Evolutionary conservation across 2,797 vertebrate genomes (phyloP).

Genomic region (Meriones psammophilus): DNA sequence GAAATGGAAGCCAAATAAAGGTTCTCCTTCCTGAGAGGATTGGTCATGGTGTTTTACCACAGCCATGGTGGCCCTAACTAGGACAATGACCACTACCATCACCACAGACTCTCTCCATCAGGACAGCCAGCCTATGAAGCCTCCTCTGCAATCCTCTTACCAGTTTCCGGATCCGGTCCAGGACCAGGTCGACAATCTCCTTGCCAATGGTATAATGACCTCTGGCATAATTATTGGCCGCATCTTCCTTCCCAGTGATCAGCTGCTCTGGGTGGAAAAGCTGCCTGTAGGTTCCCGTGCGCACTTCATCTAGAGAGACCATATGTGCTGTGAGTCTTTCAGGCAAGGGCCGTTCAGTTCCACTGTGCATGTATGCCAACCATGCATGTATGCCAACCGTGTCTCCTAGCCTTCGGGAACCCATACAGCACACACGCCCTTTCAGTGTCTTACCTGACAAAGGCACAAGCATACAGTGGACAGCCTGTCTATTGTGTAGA

Average conservation of each 20-base stretch:
- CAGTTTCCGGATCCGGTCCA: conserved; percentile 81
- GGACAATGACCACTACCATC: neutral
- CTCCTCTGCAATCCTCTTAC: neutral
- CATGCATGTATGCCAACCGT: neutral
- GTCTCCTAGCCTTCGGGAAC: too few species aligned
- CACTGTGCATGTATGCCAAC: neutral
- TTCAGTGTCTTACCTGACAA: neutral
- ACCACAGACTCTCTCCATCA: fast-evolving
- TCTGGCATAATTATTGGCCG: conserved; percentile 81
- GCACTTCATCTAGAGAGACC: conserved; percentile 57
- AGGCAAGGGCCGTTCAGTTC: neutral
- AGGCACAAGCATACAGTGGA: neutral
- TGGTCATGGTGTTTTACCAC: neutral
- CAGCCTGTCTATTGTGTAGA: neutral
- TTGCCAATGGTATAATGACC: conserved; percentile 84
- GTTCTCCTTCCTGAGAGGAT: neutral
- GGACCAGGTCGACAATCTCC: conserved; percentile 82
- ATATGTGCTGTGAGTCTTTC: fast-evolving
- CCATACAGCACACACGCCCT: neutral
- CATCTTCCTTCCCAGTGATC: conserved; percentile 84
- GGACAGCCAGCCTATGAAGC: neutral
- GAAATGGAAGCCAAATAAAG: too few species aligned
- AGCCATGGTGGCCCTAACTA: neutral
- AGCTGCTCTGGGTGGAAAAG: conserved; percentile 82
- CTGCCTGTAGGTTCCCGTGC: conserved; percentile 80